A percentile compares a stretch with the other conserved stretches of the same genome.
phyloP scores from a whole-genome alignment of 2,888 invertebrate genomes.

The Drosophila recens region DNA sequence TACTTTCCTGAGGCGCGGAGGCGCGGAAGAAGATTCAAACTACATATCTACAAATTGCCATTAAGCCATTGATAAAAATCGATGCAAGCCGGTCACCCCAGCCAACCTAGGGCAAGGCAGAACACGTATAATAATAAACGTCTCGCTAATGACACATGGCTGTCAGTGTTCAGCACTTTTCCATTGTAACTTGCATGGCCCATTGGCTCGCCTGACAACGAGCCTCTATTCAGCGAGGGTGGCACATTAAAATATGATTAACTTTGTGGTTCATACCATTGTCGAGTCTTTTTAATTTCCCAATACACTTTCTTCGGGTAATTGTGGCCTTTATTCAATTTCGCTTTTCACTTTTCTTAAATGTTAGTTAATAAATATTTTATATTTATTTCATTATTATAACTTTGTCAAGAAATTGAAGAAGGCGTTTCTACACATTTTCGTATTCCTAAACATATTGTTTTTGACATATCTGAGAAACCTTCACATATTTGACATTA shows the following conservation, averaged over 20 bases:
- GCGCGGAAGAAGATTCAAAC: conserved; percentile 12
- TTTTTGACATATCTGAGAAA: too few relatives aligned
- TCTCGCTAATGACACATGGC: conserved; percentile 45
- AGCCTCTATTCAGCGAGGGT: conserved; percentile 49
- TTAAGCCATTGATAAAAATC: conserved; percentile 68
- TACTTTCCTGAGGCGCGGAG: conserved; percentile 58
- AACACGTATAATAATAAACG: conserved; percentile 9
- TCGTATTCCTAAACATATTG: too few relatives aligned
- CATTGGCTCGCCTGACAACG: conserved; percentile 16
- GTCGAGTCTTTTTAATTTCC: conserved; percentile 77
- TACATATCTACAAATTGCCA: conserved; percentile 57
- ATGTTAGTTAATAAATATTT: too few relatives aligned
- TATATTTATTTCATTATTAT: too few relatives aligned
- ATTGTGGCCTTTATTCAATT: neutral
- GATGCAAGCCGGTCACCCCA: conserved; percentile 18
- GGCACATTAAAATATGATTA: conserved; percentile 76
- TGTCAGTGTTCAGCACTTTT: conserved; percentile 44
- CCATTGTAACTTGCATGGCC: conserved; percentile 71
- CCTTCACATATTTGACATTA: too few relatives aligned
- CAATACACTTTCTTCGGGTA: conserved; percentile 3
- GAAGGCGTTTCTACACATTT: too few relatives aligned
- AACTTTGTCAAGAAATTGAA: too few relatives aligned
- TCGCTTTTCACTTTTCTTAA: neutral
- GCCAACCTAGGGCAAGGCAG: conserved; percentile 1
- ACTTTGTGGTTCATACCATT: conserved; percentile 72